Evolutionary conservation across 1,140 invertebrate species (phyloP), one percentile per base, ranked within the genome.

Genomic region (Temnothorax nylanderi): DNA sequence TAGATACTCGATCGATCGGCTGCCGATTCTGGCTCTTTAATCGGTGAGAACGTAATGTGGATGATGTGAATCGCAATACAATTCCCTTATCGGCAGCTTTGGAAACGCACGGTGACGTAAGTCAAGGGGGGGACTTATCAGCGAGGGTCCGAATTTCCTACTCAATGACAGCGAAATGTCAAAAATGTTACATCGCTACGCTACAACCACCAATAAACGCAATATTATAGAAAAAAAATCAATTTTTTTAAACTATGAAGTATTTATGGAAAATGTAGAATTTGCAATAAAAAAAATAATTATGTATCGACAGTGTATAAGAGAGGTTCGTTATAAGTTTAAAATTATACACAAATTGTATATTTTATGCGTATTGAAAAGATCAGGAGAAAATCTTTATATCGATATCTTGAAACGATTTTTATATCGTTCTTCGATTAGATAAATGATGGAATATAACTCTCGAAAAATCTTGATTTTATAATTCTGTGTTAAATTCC

Each of bases 71-170:
- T 56, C 49, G 60, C 41, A 65, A 41, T 51, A 74, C 58, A 72
- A 58, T 75, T 49, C 21, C n/a, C 32, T 72, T 65, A 65, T 89
- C 78, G 47, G 44, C 54, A 78, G 51, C 37, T 87, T 78, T 56
- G 76, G 85, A 69, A 67, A 77, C 21, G 47, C 5, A 6, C 60
- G 49, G 37, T 87, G 89, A 90, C 85, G 85, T 75, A 90, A 89
- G 21, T 67, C 34, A 32, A 34, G 49, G 49, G 18, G 26, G 6
- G 60, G 0, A 26, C 54, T 58, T 88, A 82, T 90, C 64, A 62
- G 5, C 47, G 18, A 32, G 54, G 71, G 49, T 21, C 74, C 26
- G 85, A 85, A 86, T 85, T 86, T 69, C 32, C 47, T 65, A 32
- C 47, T 74, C 77, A 74, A 87, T 87, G 85, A 89, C 72, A 47